These are phyloP conservation scores for Rhinolophus sinicus DNA, from an alignment of 2,113 vertebrate species.

Conservation along the genomic window DNA sequence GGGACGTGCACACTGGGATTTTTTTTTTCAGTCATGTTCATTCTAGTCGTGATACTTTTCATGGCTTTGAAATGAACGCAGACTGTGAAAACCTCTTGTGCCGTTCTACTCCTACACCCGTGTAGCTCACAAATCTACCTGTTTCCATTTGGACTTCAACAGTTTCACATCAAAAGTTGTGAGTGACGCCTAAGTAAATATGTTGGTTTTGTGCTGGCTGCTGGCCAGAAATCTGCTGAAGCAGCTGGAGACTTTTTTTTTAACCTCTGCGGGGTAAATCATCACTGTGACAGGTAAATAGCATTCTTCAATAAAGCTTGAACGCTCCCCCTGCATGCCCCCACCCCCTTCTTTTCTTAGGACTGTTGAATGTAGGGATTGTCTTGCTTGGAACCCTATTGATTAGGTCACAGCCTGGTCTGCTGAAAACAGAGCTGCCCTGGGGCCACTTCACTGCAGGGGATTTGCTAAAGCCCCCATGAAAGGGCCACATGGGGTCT, in stretches of 20 bases:
- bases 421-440: slow-evolving; percentile 87
- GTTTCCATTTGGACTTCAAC: slow-evolving; percentile 36
- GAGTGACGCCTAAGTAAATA: slow-evolving; percentile 81
- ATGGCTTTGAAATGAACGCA: background rate
- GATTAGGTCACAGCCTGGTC: slow-evolving; percentile 87
- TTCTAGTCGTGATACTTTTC: background rate
- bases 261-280: slow-evolving; percentile 76
- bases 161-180: slow-evolving; percentile 65
- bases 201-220: slow-evolving; percentile 77
- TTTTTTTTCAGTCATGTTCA: background rate
- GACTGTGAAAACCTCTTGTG: background rate
- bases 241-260: slow-evolving; percentile 50
- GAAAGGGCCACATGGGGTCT: slow-evolving; percentile 82
- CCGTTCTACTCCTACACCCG: rapidly evolving
- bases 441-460: slow-evolving; percentile 85
- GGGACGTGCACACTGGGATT: background rate
- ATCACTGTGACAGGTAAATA: slow-evolving; percentile 83
- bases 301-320: slow-evolving; percentile 79
- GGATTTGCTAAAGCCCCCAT: slow-evolving; percentile 80
- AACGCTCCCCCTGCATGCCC: background rate
- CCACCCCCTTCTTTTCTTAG: slow-evolving; percentile 50
- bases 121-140: background rate
- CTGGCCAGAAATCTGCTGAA: slow-evolving; percentile 69
- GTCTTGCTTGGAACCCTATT: slow-evolving; percentile 78
- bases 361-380: slow-evolving; percentile 79